Conservation (phyloP, 2,888 invertebrate species). For the Seira sanloemensis region DNA sequence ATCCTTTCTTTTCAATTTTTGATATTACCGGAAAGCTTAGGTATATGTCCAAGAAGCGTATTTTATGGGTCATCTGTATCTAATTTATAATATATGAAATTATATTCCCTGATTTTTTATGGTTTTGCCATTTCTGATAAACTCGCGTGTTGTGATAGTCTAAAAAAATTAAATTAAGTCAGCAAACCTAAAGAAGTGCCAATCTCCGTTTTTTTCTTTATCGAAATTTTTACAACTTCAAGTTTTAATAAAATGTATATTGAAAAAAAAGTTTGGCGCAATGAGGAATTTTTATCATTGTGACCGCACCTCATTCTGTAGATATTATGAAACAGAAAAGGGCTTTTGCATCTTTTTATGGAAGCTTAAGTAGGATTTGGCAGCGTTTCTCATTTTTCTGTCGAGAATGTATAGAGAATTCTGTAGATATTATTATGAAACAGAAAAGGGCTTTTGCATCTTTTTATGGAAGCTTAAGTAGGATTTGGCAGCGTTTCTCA, state of each 20-base stretch:
- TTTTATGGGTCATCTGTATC: background rate
- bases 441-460: background rate
- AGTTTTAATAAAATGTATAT: background rate
- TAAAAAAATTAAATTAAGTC: too few relatives aligned
- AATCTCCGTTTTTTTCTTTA: background rate
- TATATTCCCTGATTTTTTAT: background rate
- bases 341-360: conserved; percentile 12
- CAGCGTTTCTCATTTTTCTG: conserved; percentile 40
- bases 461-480: conserved; percentile 36
- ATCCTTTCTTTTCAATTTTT: background rate
- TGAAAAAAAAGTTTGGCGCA: background rate
- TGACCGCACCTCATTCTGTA: background rate
- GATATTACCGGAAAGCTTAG: too few relatives aligned
- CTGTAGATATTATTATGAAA: background rate
- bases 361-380: conserved; percentile 47
- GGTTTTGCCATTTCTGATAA: background rate
- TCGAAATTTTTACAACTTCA: background rate
- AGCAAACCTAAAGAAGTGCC: too few relatives aligned
- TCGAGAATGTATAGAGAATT: too few relatives aligned
- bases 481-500: conserved; percentile 48
- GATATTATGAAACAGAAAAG: background rate
- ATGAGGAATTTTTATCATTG: background rate
- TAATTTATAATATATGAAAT: background rate
- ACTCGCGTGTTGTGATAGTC: too few relatives aligned
- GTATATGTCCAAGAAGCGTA: too few relatives aligned